Base-by-base conservation (phyloP, 1,140 invertebrate species). In the Campoletis sonorensis region DNA sequence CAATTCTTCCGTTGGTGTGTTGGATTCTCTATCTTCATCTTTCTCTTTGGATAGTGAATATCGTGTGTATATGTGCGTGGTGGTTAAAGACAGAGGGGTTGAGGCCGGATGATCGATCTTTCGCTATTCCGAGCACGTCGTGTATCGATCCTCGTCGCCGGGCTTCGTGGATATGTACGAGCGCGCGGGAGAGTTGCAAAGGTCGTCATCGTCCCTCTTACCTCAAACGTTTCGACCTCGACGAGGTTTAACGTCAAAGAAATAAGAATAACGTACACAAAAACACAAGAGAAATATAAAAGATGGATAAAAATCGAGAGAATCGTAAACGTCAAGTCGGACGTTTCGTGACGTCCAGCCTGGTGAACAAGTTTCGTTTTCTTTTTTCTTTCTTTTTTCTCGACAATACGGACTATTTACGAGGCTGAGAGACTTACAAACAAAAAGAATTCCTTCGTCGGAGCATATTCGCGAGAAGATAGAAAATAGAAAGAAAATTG, bases 71-170 rank as follows among this genome's bases (percentile, higher is more conserved):
- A 11, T 45, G 8, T 45, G 13, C 2, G 2, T 1, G 8, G 40
- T 37, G 4, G 37, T 21, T 64, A 64, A 7, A 64, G n/a, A 27
- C 61, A 11, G 23, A 26, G 21, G 61, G 58, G 61, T 13, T 26
- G 18, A 73, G 54, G 45, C 72, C 40, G 68, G 49, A 80, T 81
- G 70, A 64, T 70, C 67, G 67, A 70, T 70, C 67, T 70, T 27
- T 70, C 30, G 67, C 67, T 70, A 70, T 70, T 70, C 67, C 30
- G 27, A n/a, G 67, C 67, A 70, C 67, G 67, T 70, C 61, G 61
- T 70, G 11, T 70, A 70, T 70, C 26, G 67, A 70, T 70, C 40
- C 40, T 45, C 67, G 30, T n/a, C 18, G 61, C 23, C 61, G 23
- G 21, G 61, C n/a, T 15, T 64, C 11, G 23, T 23, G 21, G 7